These are phyloP conservation scores for Pinna nobilis DNA, from an alignment of 1,140 invertebrate species.

Conservation along the genomic window DNA sequence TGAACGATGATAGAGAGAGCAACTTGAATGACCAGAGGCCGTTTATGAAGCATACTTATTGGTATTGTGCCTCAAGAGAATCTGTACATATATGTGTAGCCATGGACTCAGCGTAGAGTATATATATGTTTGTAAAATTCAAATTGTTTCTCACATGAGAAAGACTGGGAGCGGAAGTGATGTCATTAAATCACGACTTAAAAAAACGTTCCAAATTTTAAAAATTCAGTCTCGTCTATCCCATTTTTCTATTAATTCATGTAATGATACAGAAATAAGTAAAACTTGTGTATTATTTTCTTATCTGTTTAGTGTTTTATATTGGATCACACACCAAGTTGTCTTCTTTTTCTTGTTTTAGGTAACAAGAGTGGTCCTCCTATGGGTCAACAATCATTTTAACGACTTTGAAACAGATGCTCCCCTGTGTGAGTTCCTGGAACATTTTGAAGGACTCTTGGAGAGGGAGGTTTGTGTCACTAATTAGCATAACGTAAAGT, in stretches of 20 bases:
- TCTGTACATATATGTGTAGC: too few species aligned
- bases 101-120: too few species aligned
- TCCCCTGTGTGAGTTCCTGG: constrained; percentile 97
- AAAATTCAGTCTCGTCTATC: not conserved
- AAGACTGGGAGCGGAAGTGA: too few species aligned
- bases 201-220: too few species aligned
- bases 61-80: too few species aligned
- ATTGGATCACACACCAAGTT: not conserved
- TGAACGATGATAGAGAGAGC: too few species aligned
- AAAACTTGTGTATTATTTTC: not conserved
- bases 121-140: too few species aligned
- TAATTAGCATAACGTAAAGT: not conserved
- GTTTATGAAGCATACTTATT: too few species aligned
- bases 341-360: constrained; percentile 65
- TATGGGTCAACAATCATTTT: constrained; percentile 99
- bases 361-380: constrained; percentile 93
- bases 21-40: too few species aligned
- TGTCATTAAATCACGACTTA: too few species aligned
- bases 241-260: not conserved
- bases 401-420: constrained; percentile 98
- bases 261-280: not conserved
- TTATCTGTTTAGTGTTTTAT: not conserved
- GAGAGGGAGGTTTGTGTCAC: constrained; percentile 67
- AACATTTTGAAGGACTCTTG: constrained; percentile 87
- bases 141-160: too few species aligned